phyloP scores from a whole-genome alignment of 2,888 invertebrate species.

The Anticlea derivata region DNA sequence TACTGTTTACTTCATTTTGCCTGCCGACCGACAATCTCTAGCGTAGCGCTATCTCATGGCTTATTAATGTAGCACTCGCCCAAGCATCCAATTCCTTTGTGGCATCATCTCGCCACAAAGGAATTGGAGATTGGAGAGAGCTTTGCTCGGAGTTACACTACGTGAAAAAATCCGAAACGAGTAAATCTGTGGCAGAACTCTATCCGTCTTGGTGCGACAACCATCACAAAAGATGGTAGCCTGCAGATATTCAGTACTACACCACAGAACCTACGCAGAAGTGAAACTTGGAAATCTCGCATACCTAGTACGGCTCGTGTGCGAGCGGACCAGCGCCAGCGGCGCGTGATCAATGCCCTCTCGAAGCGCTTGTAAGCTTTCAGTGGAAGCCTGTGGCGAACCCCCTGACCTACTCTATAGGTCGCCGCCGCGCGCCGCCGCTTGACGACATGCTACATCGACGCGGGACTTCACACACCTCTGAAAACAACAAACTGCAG shows the following conservation, averaged over 20 bases:
- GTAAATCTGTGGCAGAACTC: too few relatives aligned
- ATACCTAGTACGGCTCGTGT: background rate
- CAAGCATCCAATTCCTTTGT: too few relatives aligned
- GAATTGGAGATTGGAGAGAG: too few relatives aligned
- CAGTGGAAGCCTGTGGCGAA: background rate
- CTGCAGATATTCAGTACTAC: too few relatives aligned
- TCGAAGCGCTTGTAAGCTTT: slow-evolving; percentile 23
- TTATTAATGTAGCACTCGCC: background rate
- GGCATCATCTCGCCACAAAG: too few relatives aligned
- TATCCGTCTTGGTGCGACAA: too few relatives aligned
- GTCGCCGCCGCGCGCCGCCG: background rate
- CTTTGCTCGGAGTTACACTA: too few relatives aligned
- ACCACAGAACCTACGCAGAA: too few relatives aligned
- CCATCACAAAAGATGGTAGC: too few relatives aligned
- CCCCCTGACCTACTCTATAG: slow-evolving; percentile 1
- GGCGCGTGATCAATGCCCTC: slow-evolving; percentile 15
- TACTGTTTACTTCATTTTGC: slow-evolving; percentile 11
- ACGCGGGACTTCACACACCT: background rate
- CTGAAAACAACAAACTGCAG: background rate
- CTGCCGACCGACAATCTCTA: background rate
- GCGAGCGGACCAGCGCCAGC: background rate
- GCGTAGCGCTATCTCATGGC: background rate
- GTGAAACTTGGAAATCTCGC: background rate
- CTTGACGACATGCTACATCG: slow-evolving; percentile 1
- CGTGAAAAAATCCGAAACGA: too few relatives aligned